Percentiles rank a stretch among this genome's conserved stretches.
Evolutionary conservation across 2,888 invertebrate species (phyloP).

Genomic region (Pegoplata infirma): DNA sequence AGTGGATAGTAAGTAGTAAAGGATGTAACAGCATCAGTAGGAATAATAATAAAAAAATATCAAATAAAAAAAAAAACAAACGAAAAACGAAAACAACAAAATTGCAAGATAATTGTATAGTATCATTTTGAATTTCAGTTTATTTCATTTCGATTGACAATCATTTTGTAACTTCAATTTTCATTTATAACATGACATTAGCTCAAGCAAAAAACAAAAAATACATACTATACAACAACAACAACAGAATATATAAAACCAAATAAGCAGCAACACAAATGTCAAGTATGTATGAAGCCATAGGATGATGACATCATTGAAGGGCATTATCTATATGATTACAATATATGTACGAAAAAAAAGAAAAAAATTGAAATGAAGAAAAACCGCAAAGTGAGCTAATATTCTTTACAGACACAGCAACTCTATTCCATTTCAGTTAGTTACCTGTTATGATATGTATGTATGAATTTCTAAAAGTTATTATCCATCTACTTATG

Average conservation of each 20-base stretch:
- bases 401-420: conserved; percentile 28
- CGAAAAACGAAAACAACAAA: conserved; percentile 43
- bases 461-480: too few species aligned
- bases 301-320: conserved; percentile 54
- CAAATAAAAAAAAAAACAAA: conserved; percentile 15
- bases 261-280: conserved; percentile 7
- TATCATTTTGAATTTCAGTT: conserved; percentile 59
- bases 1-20: too few species aligned
- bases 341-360: conserved; percentile 30
- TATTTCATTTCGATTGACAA: conserved; percentile 62
- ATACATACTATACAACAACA: too few species aligned
- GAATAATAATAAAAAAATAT: too few species aligned
- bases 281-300: conserved; percentile 24
- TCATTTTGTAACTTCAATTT: conserved; percentile 57
- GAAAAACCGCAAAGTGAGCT: conserved; percentile 39
- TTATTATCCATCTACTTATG: conserved; percentile 45
- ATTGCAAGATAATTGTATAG: conserved; percentile 56
- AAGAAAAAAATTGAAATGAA: too few species aligned
- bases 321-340: conserved; percentile 43
- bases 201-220: conserved; percentile 14
- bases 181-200: conserved; percentile 58
- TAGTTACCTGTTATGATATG: conserved; percentile 24
- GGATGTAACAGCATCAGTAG: conserved; percentile 26
- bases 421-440: not conserved
- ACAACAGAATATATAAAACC: not conserved